Conservation (phyloP, 1,140 invertebrate genomes). For the Anadara kagoshimensis region DNA sequence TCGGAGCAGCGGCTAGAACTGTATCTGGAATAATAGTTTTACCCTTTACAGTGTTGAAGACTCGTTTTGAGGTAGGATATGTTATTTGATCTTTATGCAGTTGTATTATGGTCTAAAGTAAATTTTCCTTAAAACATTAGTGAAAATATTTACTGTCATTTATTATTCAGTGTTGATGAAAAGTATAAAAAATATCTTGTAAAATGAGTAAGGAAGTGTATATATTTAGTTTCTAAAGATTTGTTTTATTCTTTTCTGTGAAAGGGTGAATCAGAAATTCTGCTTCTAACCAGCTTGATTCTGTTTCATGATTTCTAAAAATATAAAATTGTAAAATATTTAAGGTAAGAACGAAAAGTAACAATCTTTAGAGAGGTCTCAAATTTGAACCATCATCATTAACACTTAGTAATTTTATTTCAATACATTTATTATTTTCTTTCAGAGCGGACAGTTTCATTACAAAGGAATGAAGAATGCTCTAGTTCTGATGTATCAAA, state of each 20-base stretch:
- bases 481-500: conserved; percentile 83
- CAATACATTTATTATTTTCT: conserved; percentile 66
- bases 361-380: too few species aligned
- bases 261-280: neutral
- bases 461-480: conserved; percentile 86
- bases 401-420: conserved; percentile 14
- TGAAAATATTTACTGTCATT: too few species aligned
- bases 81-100: neutral
- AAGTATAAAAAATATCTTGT: neutral
- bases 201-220: neutral
- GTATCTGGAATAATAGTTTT: conserved; percentile 88
- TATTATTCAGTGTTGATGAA: too few species aligned
- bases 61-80: conserved; percentile 84
- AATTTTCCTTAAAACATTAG: too few species aligned
- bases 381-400: neutral
- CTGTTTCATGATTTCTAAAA: too few species aligned
- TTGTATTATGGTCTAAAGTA: too few species aligned
- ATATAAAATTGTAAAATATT: too few species aligned
- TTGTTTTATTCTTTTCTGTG: neutral
- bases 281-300: neutral
- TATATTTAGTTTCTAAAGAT: neutral
- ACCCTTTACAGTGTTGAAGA: conserved; percentile 95
- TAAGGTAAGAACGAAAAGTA: too few species aligned
- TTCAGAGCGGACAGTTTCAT: conserved; percentile 88
- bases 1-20: conserved; percentile 86